Percentiles rank a stretch among this genome's conserved stretches.
phyloP scores from a whole-genome alignment of 2,797 vertebrate genomes.

The Champsocephalus gunnari region DNA sequence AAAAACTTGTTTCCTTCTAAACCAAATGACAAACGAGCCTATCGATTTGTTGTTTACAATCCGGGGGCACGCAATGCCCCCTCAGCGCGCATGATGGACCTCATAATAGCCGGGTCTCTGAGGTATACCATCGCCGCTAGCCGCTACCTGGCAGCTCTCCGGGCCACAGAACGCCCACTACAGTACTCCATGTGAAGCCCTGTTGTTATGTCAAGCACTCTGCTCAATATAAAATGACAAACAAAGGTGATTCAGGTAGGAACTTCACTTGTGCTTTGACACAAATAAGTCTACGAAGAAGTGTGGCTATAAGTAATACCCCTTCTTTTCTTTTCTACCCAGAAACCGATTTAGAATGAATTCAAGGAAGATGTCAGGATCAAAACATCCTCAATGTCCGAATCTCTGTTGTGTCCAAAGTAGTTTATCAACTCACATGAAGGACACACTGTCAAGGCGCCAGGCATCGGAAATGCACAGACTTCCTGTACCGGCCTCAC shows the following conservation, averaged over 20 bases:
- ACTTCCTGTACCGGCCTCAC: slow-evolving; percentile 49
- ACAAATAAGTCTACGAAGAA: neutral
- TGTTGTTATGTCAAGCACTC: slow-evolving; percentile 20
- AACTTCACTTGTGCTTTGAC: neutral
- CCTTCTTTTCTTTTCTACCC: neutral
- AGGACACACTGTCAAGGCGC: slow-evolving; percentile 6
- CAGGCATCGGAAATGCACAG: slow-evolving; percentile 10
- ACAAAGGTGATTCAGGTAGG: slow-evolving; percentile 8
- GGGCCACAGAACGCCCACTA: neutral
- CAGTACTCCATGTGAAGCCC: slow-evolving; percentile 18
- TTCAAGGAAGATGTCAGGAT: slow-evolving; percentile 15
- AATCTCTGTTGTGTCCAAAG: neutral
- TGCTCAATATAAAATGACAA: slow-evolving; percentile 12
- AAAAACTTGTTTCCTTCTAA: slow-evolving; percentile 84
- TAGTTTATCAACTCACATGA: slow-evolving; percentile 5
- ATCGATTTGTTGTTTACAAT: slow-evolving; percentile 86
- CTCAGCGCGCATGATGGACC: slow-evolving; percentile 76
- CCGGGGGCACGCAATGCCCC: slow-evolving; percentile 60
- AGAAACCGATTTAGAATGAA: slow-evolving; percentile 8
- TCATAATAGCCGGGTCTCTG: slow-evolving; percentile 75
- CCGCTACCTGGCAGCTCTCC: slow-evolving; percentile 56
- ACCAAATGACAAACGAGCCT: slow-evolving; percentile 85
- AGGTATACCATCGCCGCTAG: slow-evolving; percentile 44
- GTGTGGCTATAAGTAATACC: neutral
- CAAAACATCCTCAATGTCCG: slow-evolving; percentile 7